phyloP scores from a whole-genome alignment of 2,888 invertebrate genomes.

The Brachypalpus laphriformis region DNA sequence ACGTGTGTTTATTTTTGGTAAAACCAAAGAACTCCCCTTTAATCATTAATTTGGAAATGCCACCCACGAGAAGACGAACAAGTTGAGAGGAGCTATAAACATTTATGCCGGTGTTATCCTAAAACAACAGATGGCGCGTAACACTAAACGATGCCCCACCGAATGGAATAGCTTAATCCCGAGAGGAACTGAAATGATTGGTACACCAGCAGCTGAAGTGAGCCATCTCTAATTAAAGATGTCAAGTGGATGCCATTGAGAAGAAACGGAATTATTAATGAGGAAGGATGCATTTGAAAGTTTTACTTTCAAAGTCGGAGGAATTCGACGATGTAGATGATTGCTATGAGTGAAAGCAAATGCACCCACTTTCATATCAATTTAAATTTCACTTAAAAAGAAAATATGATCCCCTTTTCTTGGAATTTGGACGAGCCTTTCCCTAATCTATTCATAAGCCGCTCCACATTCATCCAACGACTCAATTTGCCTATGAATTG shows the following conservation, averaged over 20 bases:
- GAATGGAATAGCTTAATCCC: conserved; percentile 50
- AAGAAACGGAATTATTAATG: conserved; percentile 1
- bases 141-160: background rate
- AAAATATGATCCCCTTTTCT: too few species aligned
- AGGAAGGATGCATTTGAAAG: conserved; percentile 12
- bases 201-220: conserved; percentile 53
- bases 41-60: conserved; percentile 16
- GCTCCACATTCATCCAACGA: conserved; percentile 3
- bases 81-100: conserved; percentile 33
- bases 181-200: conserved; percentile 46
- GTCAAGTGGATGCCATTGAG: conserved; percentile 33
- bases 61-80: conserved; percentile 39
- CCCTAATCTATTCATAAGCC: conserved; percentile 5
- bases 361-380: background rate
- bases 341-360: background rate
- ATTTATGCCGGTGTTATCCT: conserved; percentile 35
- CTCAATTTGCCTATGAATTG: conserved; percentile 33
- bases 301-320: background rate
- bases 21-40: background rate
- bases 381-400: too few species aligned
- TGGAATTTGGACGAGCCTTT: background rate
- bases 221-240: conserved; percentile 45
- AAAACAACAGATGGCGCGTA: conserved; percentile 52
- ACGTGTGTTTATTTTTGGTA: conserved; percentile 43
- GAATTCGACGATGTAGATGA: background rate